These are phyloP conservation scores for Parauchenoglanis punctatus DNA, from an alignment of 2,797 vertebrate genomes.

Conservation along the genomic window DNA sequence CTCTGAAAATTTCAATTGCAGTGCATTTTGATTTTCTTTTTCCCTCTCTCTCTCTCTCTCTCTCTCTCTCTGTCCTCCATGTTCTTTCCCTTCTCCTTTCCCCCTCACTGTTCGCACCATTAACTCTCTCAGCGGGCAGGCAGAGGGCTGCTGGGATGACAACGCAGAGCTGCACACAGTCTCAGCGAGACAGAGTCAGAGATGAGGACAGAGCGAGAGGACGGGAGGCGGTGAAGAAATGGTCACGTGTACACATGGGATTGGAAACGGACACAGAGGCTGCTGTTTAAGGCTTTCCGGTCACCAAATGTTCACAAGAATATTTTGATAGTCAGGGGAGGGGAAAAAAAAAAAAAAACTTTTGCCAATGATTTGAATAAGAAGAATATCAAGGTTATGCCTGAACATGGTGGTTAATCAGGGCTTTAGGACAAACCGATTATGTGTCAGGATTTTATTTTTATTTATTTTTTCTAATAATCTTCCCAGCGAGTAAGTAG, in stretches of 20 bases:
- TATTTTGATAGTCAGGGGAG: not conserved
- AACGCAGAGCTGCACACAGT: conserved; percentile 9
- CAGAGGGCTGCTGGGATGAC: conserved; percentile 47
- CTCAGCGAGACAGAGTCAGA: conserved; percentile 23
- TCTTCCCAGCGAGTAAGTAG: not conserved
- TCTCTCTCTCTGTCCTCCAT: conserved; percentile 37
- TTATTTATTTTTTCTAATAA: not conserved
- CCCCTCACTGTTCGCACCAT: conserved; percentile 65
- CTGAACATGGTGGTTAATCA: not conserved
- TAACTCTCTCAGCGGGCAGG: conserved; percentile 70
- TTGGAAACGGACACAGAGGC: not conserved
- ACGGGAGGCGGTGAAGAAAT: not conserved
- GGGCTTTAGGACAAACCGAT: not conserved
- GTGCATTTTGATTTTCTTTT: not conserved
- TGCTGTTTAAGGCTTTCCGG: not conserved
- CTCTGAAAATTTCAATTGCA: conserved; percentile 51
- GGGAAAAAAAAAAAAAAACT: too few relatives aligned
- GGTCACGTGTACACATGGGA: not conserved
- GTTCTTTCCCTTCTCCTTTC: conserved; percentile 38
- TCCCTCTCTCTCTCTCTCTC: conserved; percentile 3
- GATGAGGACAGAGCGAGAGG: not conserved
- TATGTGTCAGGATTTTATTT: not conserved
- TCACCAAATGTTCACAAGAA: not conserved
- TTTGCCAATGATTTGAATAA: not conserved
- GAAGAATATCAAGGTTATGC: not conserved